Evolutionary conservation across 1,140 invertebrate genomes (phyloP), one percentile per base, ranked within the genome.

Genomic region (Drosophila elegans): DNA sequence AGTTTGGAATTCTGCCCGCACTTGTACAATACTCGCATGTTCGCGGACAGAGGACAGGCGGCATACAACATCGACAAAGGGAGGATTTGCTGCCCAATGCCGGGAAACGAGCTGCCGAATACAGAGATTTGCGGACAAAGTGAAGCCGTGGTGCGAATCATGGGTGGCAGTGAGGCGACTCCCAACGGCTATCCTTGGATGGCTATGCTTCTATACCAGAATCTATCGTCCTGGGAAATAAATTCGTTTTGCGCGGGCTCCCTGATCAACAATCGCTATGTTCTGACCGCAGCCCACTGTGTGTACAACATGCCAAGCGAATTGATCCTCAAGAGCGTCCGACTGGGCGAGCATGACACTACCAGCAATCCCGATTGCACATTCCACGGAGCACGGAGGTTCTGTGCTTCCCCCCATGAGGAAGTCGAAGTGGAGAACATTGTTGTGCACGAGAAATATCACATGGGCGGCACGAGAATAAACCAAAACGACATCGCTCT

Each of bases 401-500:
- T 7, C 12, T 48, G 45, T 48, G 25, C 48, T 6, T n/a, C 93
- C 6, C 88, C 92, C 0, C 93, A 94, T 0, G 55, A 95, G 2
- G 94, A 96, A 74, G 85, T 96, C 3, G 89, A 92, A 0, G 92
- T 97, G 3, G 94, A 94, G 36, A 1, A 5, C 1, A 1, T 4
- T 3, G 7, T 95, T 13, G 90, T 93, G 0, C 96, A 97, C 74
- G 63, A 0, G 42, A 95, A 96, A 1, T 29, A 3, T 11, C 12
- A 3, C 2, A n/a, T 2, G 6, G n/a, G 25, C 4, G 3, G 2
- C 12, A 1, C 1, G 0, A 6, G 4, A 10, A 12, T 1, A 0
- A 7, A 5, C 71, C 46, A 62, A 38, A 94, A 97, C 77, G 97
- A 98, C 78, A 96, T 98, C 48, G 96, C 96, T 0, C 85, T 97